Evolutionary conservation across 2,888 invertebrate species (phyloP), one percentile per base, ranked within the genome.

Genomic region (Pterobdella sp.): DNA sequence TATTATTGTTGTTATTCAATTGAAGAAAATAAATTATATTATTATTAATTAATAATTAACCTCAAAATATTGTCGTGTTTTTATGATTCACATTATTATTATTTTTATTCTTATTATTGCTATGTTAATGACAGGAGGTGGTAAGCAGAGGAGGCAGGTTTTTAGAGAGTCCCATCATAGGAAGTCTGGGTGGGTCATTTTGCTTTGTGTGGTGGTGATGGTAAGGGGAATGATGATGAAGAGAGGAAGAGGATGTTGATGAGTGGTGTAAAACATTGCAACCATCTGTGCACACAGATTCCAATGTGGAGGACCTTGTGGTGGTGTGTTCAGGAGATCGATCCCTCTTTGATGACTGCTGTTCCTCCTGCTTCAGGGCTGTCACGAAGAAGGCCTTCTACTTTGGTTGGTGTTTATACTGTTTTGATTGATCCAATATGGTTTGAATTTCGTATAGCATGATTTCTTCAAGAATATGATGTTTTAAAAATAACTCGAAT

Each of bases 311-410:
- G 35, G 91, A 90, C 73, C 87, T 96, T 72, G 90, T 94, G 66
- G 90, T 95, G 77, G 86, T 96, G 77, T 91, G 93, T 18, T 93
- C 95, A 0, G 96, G 95, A 31, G 93, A 95, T 84, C 88, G 90
- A 78, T 86, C 89, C 56, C 88, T 96, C 31, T 95, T 93, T 85
- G 91, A 93, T 84, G 93, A 95, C 81, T 95, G 95, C 84, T 91
- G 92, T 84, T 90, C 91, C 66, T 65, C 68, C 66, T 93, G 93
- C 85, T 95, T 95, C 85, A 90, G 91, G 84, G 93, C 95, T 67
- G 93, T 96, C 88, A 92, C 93, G 80, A 92, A 92, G 83, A 91
- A 92, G 83, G 91, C 93, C 76, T 93, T 93, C 84, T 95, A 90
- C 86, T 88, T 96, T 78, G 92, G 90, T 87, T 85, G 77, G 78